Conservation (phyloP, 2,113 vertebrate genomes). For the Variabilichromis moorii region DNA sequence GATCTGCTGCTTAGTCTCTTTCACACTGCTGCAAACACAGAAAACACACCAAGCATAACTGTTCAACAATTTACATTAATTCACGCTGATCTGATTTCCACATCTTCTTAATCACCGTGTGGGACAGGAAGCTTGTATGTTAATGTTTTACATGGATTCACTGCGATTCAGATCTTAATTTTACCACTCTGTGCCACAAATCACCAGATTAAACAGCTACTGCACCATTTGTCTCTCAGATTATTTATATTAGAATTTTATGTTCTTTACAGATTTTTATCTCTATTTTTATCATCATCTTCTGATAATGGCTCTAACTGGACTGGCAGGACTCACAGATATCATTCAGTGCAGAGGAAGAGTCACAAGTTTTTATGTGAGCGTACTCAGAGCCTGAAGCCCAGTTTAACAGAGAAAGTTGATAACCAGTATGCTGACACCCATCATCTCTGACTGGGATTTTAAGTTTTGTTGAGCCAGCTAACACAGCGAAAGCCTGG, state of each 20-base stretch:
- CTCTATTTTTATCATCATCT: not conserved
- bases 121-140: not conserved
- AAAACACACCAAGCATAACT: not conserved
- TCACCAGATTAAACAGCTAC: not conserved
- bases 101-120: not conserved
- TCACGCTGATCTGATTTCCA: not conserved
- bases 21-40: not conserved
- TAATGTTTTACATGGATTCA: not conserved
- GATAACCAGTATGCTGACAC: not conserved
- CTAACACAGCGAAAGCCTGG: not conserved
- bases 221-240: not conserved
- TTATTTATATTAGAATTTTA: not conserved
- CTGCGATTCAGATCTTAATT: not conserved
- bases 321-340: not conserved
- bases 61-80: not conserved
- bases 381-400: rapidly evolving
- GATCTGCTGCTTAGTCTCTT: not conserved
- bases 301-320: not conserved
- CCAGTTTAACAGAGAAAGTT: not conserved
- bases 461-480: not conserved
- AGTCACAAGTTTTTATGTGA: not conserved
- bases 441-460: not conserved
- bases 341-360: not conserved
- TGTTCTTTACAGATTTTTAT: not conserved
- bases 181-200: not conserved